These are phyloP conservation scores for Anguilla rostrata DNA, from an alignment of 2,113 vertebrate genomes.

Conservation along the genomic window DNA sequence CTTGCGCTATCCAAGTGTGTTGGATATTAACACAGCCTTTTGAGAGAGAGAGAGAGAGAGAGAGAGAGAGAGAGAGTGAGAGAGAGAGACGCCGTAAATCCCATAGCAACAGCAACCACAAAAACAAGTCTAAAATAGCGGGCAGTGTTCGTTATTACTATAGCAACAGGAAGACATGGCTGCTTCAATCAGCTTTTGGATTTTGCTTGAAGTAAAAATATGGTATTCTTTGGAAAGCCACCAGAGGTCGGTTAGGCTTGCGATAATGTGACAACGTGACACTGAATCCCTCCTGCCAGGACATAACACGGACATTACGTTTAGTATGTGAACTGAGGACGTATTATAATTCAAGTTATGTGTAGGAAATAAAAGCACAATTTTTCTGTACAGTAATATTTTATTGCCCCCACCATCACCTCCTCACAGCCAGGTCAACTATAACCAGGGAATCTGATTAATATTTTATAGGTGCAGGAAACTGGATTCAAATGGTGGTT, in stretches of 20 bases:
- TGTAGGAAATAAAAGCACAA: neutral
- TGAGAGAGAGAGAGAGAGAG: conserved; percentile 52
- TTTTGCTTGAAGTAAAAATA: conserved; percentile 70
- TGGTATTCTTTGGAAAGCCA: conserved; percentile 51
- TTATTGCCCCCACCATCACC: too few relatives aligned
- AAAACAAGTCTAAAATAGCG: conserved; percentile 80
- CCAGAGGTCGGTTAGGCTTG: conserved; percentile 43
- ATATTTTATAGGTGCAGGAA: too few relatives aligned
- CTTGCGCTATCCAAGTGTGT: too few relatives aligned
- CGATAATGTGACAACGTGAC: conserved; percentile 35
- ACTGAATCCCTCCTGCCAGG: conserved; percentile 5
- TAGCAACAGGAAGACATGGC: conserved; percentile 76
- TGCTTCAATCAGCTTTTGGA: conserved; percentile 65
- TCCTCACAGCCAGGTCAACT: too few relatives aligned
- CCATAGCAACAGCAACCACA: conserved; percentile 80
- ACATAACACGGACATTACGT: conserved; percentile 17
- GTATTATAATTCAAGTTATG: neutral
- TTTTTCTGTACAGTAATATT: neutral
- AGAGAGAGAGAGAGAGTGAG: conserved; percentile 38
- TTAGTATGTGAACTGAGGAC: conserved; percentile 10
- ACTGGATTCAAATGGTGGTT: too few relatives aligned
- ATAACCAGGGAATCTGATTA: too few relatives aligned
- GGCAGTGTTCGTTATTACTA: conserved; percentile 82
- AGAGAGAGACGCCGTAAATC: conserved; percentile 67
- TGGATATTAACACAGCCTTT: too few relatives aligned